phyloP scores from a whole-genome alignment of 2,113 vertebrate species.

The Mobula hypostoma region DNA sequence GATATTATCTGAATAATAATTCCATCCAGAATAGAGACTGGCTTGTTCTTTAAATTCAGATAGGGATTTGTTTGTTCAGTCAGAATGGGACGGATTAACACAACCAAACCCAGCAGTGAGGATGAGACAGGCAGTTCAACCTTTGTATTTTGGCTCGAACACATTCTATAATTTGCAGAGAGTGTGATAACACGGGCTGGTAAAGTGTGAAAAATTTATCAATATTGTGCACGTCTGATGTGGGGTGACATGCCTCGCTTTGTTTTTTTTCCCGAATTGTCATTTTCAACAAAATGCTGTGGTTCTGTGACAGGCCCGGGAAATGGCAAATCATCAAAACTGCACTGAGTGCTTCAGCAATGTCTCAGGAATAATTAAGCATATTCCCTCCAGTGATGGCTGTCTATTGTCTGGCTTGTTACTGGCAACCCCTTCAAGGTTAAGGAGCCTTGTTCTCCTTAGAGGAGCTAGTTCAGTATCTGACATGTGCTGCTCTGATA shows the following conservation, averaged over 20 bases:
- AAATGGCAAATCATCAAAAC: constrained; percentile 20
- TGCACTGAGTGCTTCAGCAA: background rate
- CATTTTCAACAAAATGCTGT: background rate
- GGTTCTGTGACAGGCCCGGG: background rate
- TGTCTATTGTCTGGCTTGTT: background rate
- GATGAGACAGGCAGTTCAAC: background rate
- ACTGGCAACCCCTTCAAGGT: constrained; percentile 1
- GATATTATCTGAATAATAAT: background rate
- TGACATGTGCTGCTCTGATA: background rate
- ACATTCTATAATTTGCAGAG: background rate
- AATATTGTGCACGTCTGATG: background rate
- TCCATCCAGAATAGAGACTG: background rate
- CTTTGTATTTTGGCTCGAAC: background rate
- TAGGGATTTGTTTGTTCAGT: background rate
- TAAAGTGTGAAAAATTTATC: background rate
- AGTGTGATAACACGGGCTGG: background rate
- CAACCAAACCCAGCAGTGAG: too few species aligned
- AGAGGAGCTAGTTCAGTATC: background rate
- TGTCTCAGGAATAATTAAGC: background rate
- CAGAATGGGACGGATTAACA: background rate
- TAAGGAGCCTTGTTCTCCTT: background rate
- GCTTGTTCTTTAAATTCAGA: background rate
- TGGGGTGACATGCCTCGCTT: background rate
- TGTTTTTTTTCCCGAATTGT: background rate
- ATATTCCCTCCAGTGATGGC: background rate